Percentiles rank a stretch among this genome's conserved stretches.
phyloP scores from a whole-genome alignment of 2,888 invertebrate genomes.

The Machimus rusticus region DNA sequence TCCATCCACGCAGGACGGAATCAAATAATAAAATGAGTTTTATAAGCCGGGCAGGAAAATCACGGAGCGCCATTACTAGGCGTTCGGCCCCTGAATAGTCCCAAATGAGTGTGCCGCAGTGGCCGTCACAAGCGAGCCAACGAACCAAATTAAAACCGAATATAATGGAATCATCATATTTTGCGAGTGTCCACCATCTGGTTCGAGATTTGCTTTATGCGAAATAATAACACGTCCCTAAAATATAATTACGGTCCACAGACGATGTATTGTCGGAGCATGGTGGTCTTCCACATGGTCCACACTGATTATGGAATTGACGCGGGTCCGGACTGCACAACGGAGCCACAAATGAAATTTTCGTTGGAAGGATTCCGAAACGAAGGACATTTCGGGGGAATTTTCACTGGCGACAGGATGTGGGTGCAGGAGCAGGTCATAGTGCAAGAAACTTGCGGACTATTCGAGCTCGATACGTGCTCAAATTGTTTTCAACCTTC shows the following conservation, averaged over 20 bases:
- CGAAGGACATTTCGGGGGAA: not conserved
- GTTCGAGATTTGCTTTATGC: not conserved
- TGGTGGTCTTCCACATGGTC: not conserved
- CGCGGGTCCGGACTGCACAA: not conserved
- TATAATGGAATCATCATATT: constrained; percentile 27
- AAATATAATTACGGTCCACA: constrained; percentile 9
- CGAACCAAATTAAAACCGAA: constrained; percentile 7
- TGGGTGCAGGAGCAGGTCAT: not conserved
- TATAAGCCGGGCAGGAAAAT: not conserved
- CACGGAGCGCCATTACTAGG: not conserved
- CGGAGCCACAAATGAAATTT: not conserved
- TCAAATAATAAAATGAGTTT: not conserved
- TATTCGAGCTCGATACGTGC: not conserved
- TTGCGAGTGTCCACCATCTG: not conserved
- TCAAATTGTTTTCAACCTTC: not conserved
- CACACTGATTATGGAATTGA: not conserved
- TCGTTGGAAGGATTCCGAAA: not conserved
- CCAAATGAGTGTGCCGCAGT: not conserved
- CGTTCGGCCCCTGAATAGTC: not conserved
- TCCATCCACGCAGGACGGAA: not conserved
- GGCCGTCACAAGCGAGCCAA: not conserved
- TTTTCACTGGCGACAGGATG: not conserved
- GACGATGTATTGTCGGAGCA: not conserved
- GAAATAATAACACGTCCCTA: constrained; percentile 22
- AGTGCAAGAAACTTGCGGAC: not conserved